phyloP scores from a whole-genome alignment of 2,113 vertebrate genomes.

The Vidua chalybeata region DNA sequence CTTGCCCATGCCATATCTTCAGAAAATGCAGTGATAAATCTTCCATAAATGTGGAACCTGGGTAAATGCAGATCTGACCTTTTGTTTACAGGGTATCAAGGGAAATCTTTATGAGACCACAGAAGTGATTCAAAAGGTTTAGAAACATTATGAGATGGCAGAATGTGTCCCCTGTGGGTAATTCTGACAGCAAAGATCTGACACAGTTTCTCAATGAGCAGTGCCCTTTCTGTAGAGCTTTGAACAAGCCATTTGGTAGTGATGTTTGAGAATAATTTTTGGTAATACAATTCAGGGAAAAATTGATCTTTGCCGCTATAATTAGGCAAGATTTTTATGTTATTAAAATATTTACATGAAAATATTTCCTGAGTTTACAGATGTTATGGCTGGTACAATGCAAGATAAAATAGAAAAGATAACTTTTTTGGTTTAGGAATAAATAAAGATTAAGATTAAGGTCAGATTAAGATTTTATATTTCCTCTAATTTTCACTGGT shows the following conservation, averaged over 20 bases:
- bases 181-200: conserved; percentile 22
- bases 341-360: background rate
- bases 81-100: conserved; percentile 46
- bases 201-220: conserved; percentile 19
- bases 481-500: background rate
- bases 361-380: background rate
- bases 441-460: background rate
- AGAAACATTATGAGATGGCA: conserved; percentile 17
- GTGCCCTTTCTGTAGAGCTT: conserved; percentile 29
- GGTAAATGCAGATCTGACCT: conserved; percentile 55
- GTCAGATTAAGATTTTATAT: background rate
- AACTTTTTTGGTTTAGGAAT: background rate
- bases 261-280: background rate
- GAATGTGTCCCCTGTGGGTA: background rate
- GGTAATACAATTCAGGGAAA: background rate
- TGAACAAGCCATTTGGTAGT: background rate
- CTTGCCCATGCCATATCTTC: background rate
- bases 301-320: background rate
- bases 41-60: background rate
- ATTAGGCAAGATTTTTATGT: background rate
- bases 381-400: background rate
- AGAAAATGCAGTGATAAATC: conserved; percentile 21
- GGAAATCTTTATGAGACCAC: conserved; percentile 50
- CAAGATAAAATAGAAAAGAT: background rate
- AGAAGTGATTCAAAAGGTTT: conserved; percentile 38